Percentiles rank a stretch among this genome's conserved stretches.
Conservation (phyloP, 2,797 vertebrate species). For the Nyctalus aviator region DNA sequence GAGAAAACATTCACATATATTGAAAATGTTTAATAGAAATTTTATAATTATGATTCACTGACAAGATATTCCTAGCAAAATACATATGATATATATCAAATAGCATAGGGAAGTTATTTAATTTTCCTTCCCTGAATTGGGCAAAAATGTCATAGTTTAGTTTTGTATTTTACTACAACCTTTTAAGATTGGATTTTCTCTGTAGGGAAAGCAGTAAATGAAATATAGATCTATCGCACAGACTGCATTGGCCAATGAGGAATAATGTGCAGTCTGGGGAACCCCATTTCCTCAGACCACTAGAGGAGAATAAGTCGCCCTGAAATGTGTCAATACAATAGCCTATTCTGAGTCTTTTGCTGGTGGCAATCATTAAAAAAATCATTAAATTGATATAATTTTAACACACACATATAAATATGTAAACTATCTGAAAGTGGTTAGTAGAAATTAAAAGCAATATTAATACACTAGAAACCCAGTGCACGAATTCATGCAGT, state of each 20-base stretch:
- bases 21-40: slow-evolving; percentile 4
- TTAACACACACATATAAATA: slow-evolving; percentile 28
- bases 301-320: slow-evolving; percentile 42
- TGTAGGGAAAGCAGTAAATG: slow-evolving; percentile 72
- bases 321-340: slow-evolving; percentile 42
- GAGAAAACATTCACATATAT: neutral
- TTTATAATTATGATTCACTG: neutral
- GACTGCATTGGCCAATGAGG: slow-evolving; percentile 61
- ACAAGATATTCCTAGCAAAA: neutral
- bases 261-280: slow-evolving; percentile 63
- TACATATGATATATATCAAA: neutral
- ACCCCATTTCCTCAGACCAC: slow-evolving; percentile 64
- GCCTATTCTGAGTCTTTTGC: slow-evolving; percentile 38
- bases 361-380: slow-evolving; percentile 58
- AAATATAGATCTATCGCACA: slow-evolving; percentile 65
- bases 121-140: slow-evolving; percentile 55
- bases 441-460: slow-evolving; percentile 59
- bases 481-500: no score
- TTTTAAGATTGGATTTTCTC: slow-evolving; percentile 68
- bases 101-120: neutral
- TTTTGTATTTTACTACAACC: slow-evolving; percentile 47
- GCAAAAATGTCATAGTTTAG: slow-evolving; percentile 47
- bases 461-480: neutral
- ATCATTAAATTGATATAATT: slow-evolving; percentile 69
- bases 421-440: slow-evolving; percentile 41